Evolutionary conservation across 2,113 vertebrate genomes (phyloP).

Genomic region (Campylorhamphus procurvoides): DNA sequence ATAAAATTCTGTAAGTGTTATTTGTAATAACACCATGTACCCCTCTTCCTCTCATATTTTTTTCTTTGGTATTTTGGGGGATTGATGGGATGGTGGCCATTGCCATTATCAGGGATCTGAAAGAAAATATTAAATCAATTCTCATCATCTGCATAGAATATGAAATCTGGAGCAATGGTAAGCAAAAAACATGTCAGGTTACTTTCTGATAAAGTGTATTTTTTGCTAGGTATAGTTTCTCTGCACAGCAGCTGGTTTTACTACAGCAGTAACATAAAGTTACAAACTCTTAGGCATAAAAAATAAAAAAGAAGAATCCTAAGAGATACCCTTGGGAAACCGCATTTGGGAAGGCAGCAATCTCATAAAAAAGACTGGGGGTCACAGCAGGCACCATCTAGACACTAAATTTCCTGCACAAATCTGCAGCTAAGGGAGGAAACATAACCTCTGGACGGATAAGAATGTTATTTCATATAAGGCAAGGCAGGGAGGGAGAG

Average conservation of each 20-base stretch:
- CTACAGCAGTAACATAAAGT: not conserved
- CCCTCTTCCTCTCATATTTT: not conserved
- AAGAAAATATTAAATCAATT: not conserved
- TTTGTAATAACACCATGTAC: not conserved
- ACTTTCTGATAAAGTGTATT: not conserved
- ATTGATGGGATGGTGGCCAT: not conserved
- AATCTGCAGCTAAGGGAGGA: not conserved
- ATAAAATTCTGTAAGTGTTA: not conserved
- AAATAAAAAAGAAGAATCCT: fast-evolving
- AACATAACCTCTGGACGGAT: not conserved
- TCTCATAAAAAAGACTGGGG: not conserved
- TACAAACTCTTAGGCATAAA: not conserved
- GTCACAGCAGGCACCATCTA: not conserved
- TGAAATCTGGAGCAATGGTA: not conserved
- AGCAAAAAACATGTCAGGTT: not conserved
- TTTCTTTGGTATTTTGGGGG: not conserved
- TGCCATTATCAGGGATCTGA: not conserved
- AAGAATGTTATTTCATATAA: not conserved
- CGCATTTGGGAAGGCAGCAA: not conserved
- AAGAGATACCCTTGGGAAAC: not conserved
- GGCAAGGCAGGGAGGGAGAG: not conserved
- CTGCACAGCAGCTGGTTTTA: constrained; percentile 3
- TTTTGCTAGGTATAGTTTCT: not conserved
- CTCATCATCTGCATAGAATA: not conserved
- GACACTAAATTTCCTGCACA: not conserved